phyloP scores from a whole-genome alignment of 1,140 invertebrate genomes.

The Aphelinus atriplicis region DNA sequence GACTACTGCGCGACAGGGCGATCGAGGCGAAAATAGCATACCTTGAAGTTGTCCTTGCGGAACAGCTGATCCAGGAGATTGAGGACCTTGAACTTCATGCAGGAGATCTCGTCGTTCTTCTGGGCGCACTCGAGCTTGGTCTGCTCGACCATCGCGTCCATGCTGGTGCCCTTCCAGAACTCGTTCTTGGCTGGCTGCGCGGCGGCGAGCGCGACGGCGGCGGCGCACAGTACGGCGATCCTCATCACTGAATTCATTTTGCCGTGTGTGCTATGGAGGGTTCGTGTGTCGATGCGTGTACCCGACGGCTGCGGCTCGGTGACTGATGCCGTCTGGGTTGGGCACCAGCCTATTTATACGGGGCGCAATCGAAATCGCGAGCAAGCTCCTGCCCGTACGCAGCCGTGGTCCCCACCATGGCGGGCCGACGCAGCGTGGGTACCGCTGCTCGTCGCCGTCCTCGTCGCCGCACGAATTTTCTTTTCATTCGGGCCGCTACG shows the following conservation, averaged over 20 bases:
- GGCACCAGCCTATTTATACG: conserved; percentile 63
- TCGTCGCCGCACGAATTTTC: conserved; percentile 57
- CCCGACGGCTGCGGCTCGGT: conserved; percentile 49
- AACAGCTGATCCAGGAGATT: conserved; percentile 80
- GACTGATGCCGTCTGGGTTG: conserved; percentile 61
- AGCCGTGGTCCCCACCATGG: conserved; percentile 37
- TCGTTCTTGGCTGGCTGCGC: conserved; percentile 72
- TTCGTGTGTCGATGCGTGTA: background rate
- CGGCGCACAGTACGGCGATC: conserved; percentile 51
- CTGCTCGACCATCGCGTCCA: conserved; percentile 78
- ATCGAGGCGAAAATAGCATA: conserved; percentile 51
- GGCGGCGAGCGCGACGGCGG: conserved; percentile 64
- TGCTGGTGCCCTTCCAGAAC: conserved; percentile 74
- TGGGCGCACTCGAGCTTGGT: conserved; percentile 76
- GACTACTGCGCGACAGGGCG: too few relatives aligned
- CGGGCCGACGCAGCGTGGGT: too few relatives aligned
- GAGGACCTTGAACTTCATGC: conserved; percentile 83
- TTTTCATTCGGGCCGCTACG: conserved; percentile 63
- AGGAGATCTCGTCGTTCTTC: conserved; percentile 80
- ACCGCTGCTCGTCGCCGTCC: background rate
- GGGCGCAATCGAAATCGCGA: conserved; percentile 44
- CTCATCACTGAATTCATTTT: conserved; percentile 48
- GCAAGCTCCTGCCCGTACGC: background rate
- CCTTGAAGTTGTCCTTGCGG: conserved; percentile 81
- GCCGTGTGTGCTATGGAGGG: background rate